phyloP scores from a whole-genome alignment of 37 sponge, comb jelly and placozoan genomes.

The Mnemiopsis leidyi region DNA sequence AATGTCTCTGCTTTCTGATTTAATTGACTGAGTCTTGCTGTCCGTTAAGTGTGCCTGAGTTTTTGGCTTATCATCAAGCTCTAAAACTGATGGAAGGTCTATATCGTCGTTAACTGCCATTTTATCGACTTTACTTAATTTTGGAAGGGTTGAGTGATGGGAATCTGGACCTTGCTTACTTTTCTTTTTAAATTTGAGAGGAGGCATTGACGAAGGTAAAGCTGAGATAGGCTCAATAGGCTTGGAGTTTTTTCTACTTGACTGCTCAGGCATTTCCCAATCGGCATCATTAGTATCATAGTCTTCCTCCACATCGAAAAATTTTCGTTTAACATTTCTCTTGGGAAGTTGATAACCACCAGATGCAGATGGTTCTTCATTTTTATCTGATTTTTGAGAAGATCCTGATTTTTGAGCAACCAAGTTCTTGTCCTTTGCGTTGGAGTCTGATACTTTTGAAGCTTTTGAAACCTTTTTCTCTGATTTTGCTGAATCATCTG shows the following conservation, averaged over 20 bases:
- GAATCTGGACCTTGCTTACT: background rate
- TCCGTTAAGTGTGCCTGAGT: background rate
- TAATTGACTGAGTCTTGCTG: background rate
- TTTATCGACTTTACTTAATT: background rate
- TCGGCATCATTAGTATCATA: slow-evolving; percentile 7
- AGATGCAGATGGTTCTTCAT: background rate
- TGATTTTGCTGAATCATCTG: background rate
- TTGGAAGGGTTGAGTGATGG: background rate
- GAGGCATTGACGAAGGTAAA: slow-evolving; percentile 1
- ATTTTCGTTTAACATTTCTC: slow-evolving; percentile 40
- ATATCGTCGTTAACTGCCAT: background rate
- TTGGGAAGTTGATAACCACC: background rate
- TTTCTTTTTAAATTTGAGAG: slow-evolving; percentile 51
- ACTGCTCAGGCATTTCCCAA: slow-evolving; percentile 12
- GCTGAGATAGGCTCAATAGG: background rate
- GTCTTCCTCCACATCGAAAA: slow-evolving; percentile 20
- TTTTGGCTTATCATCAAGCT: background rate
- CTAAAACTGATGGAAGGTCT: slow-evolving; percentile 28
- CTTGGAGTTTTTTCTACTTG: background rate
- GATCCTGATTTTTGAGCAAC: background rate
- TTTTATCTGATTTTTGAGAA: background rate
- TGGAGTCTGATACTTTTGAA: background rate
- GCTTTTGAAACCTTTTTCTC: slow-evolving; percentile 18
- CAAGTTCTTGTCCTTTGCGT: background rate
- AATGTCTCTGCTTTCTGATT: background rate